Percentiles rank a stretch among this genome's conserved stretches.
These are phyloP conservation scores for Ceratosolen solmsi DNA, from an alignment of 1,140 invertebrate genomes.

Conservation along the genomic window DNA sequence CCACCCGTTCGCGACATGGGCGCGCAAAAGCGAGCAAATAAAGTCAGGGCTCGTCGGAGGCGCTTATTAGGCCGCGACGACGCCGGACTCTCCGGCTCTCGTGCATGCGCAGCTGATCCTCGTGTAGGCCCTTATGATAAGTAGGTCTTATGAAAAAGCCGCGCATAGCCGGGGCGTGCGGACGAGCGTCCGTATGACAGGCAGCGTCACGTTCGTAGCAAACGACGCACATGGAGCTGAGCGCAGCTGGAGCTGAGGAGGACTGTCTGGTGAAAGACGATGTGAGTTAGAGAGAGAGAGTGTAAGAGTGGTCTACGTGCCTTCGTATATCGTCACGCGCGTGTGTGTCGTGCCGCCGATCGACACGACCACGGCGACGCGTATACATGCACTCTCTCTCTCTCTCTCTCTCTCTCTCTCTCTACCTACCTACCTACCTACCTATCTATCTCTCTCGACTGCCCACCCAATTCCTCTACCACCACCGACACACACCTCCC, in stretches of 20 bases:
- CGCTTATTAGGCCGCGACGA: slow-evolving; percentile 30
- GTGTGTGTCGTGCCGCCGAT: slow-evolving; percentile 32
- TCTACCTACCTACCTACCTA: too few relatives aligned
- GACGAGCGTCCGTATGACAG: slow-evolving; percentile 56
- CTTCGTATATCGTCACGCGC: slow-evolving; percentile 16
- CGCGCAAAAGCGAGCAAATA: slow-evolving; percentile 1
- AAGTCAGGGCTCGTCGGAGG: slow-evolving; percentile 9
- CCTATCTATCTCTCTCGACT: too few relatives aligned
- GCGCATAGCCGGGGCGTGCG: slow-evolving; percentile 44
- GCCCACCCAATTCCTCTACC: too few relatives aligned
- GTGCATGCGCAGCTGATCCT: slow-evolving; percentile 18
- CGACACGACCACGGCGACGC: slow-evolving; percentile 34
- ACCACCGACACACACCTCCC: too few relatives aligned
- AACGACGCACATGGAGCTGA: slow-evolving; percentile 63
- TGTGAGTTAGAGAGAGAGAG: slow-evolving; percentile 5
- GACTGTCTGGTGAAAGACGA: neutral
- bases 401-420: neutral
- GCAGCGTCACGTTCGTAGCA: slow-evolving; percentile 67
- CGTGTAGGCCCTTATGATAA: slow-evolving; percentile 49
- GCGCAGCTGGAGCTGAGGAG: neutral
- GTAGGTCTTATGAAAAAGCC: slow-evolving; percentile 59
- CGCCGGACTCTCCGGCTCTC: neutral
- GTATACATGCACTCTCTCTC: slow-evolving; percentile 34
- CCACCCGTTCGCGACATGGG: neutral
- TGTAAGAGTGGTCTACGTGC: slow-evolving; percentile 27